These are phyloP conservation scores for Eilema sororculum DNA, from an alignment of 2,888 invertebrate genomes.

Conservation along the genomic window DNA sequence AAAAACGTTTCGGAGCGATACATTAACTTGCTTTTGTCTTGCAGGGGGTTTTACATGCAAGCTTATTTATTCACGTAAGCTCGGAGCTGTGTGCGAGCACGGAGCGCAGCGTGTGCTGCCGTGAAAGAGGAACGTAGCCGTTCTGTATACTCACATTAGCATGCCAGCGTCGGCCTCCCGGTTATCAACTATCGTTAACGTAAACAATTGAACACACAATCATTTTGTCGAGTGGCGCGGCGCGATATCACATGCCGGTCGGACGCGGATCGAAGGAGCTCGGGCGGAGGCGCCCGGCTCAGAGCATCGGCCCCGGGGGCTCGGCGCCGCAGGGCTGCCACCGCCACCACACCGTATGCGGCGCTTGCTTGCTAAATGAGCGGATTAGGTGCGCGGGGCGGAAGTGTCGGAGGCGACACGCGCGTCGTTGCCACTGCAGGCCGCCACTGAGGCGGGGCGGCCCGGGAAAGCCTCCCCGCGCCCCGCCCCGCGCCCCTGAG, in stretches of 20 bases:
- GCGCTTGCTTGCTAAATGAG: constrained; percentile 83
- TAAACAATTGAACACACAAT: constrained; percentile 82
- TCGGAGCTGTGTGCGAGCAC: constrained; percentile 43
- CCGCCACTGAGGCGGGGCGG: constrained; percentile 87
- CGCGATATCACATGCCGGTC: constrained; percentile 76
- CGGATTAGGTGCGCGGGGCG: constrained; percentile 82
- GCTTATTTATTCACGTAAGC: constrained; percentile 52
- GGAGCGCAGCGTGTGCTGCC: constrained; percentile 45
- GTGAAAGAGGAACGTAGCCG: constrained; percentile 43
- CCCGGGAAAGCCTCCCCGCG: constrained; percentile 78
- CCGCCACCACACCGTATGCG: constrained; percentile 81
- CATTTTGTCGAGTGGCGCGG: constrained; percentile 73
- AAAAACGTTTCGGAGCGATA: constrained; percentile 57
- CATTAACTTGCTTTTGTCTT: constrained; percentile 52
- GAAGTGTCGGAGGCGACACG: constrained; percentile 85
- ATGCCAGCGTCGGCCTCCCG: constrained; percentile 83
- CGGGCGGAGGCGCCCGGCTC: constrained; percentile 73
- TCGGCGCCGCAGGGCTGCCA: constrained; percentile 71
- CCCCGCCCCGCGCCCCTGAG: constrained; percentile 61
- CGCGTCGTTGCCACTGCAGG: constrained; percentile 85
- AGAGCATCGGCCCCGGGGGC: constrained; percentile 80
- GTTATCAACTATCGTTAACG: constrained; percentile 84
- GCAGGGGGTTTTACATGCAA: constrained; percentile 49
- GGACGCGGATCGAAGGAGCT: constrained; percentile 70
- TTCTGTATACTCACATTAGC: constrained; percentile 83